phyloP scores from a whole-genome alignment of 1,140 invertebrate genomes.

The Polypedilum vanderplanki region DNA sequence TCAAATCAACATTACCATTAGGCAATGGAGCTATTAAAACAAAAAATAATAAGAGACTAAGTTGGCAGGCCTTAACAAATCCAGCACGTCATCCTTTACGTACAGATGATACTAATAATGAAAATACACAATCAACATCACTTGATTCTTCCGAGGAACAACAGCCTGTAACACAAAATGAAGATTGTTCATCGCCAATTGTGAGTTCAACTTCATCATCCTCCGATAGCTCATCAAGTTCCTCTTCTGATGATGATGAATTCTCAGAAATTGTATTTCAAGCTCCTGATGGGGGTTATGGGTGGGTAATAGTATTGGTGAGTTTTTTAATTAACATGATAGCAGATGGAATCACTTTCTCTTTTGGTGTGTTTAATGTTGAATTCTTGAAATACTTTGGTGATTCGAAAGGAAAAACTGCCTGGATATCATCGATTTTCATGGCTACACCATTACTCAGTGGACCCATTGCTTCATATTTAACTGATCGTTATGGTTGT shows the following conservation, averaged over 20 bases:
- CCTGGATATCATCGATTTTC: conserved; percentile 83
- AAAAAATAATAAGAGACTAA: neutral
- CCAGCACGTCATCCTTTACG: neutral
- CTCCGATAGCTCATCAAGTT: conserved; percentile 43
- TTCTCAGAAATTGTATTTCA: conserved; percentile 49
- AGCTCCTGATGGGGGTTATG: conserved; percentile 70
- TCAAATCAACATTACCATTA: conserved; percentile 27
- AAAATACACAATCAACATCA: neutral
- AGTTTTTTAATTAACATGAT: conserved; percentile 87
- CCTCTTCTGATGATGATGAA: conserved; percentile 53
- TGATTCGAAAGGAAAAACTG: conserved; percentile 75
- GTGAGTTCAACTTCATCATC: conserved; percentile 45
- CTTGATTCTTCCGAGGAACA: neutral
- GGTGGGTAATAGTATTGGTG: conserved; percentile 74
- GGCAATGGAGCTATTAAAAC: neutral
- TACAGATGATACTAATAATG: neutral
- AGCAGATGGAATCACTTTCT: conserved; percentile 82
- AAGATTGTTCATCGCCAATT: conserved; percentile 36
- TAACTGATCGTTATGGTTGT: conserved; percentile 82
- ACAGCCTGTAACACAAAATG: neutral
- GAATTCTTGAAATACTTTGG: conserved; percentile 74
- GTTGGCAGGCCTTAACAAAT: conserved; percentile 24
- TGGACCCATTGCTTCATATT: conserved; percentile 79
- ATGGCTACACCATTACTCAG: conserved; percentile 84
- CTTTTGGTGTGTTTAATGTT: conserved; percentile 75